Evolutionary conservation across 2,113 vertebrate genomes (phyloP), one percentile per base, ranked within the genome.

Genomic region (Megaceryle torquata): DNA sequence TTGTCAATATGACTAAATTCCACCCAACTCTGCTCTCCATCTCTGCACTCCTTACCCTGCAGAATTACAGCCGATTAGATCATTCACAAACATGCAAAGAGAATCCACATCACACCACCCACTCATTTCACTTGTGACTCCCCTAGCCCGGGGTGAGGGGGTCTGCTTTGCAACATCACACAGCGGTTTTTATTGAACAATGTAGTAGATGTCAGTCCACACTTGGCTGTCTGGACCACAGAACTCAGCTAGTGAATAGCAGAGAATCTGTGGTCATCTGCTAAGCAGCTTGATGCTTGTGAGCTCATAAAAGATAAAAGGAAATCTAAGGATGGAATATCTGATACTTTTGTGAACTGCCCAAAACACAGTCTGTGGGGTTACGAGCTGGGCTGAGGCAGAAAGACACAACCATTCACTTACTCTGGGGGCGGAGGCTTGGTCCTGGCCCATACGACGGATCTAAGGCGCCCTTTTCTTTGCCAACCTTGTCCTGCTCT

Each of bases 371-470:
- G 39, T 12, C 61, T 63, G 0, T 9, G 29, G 51, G 22, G 37
- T 41, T 81, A 68, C 2, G 26, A 51, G 46, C 17, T 54, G 67
- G 78, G 33, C 2, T 8, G 39, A 79, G 13, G 61, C 21, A 96
- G 56, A 43, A 50, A 16, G 46, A 46, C 19, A 71, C 9, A 29
- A 29, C 8, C 22, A 21, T 7, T 63, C 43, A 95, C 99, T 98
- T 97, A 99, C 99, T 99, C 98, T 99, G 99, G 56, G 99, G 99
- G 99, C 99, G 99, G 99, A 99, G 99, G 99, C 99, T 99, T 99
- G 99, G 99, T 99, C 99, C 99, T 97, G 99, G 99, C 99, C 99
- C 99, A 99, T 99, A 99, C 99, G 99, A 99, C 98, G 97, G 99
- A 99, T 99, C 99, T 99, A 99, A 99, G 99, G 91, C 99, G 99